These are phyloP conservation scores for Candidula unifasciata DNA, from an alignment of 2,888 invertebrate genomes.

Conservation along the genomic window DNA sequence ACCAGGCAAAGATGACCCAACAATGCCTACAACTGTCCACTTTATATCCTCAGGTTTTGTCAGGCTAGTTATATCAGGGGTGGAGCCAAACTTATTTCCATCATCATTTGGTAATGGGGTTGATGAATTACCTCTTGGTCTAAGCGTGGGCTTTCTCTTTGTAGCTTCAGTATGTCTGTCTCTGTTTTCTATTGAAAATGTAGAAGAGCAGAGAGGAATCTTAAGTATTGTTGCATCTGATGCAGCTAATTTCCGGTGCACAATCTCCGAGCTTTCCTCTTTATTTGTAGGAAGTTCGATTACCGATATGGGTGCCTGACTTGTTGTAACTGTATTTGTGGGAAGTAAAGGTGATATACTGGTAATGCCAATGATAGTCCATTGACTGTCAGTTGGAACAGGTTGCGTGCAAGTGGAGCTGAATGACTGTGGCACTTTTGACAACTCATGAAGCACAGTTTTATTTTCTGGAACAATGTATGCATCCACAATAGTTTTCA, in stretches of 20 bases:
- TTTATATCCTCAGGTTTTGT: conserved; percentile 30
- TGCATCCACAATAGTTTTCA: background rate
- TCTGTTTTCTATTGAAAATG: background rate
- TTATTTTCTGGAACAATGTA: background rate
- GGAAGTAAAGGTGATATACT: background rate
- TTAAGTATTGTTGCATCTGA: conserved; percentile 41
- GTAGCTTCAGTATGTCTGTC: background rate
- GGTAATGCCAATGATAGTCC: conserved; percentile 47
- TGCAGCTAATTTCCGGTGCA: background rate
- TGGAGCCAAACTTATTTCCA: background rate
- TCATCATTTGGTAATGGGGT: background rate
- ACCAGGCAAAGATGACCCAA: conserved; percentile 14
- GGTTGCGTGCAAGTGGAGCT: background rate
- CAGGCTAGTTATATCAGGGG: background rate
- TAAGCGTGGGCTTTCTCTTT: background rate
- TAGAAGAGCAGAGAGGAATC: conserved; percentile 27
- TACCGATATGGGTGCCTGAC: background rate
- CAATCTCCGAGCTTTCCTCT: background rate
- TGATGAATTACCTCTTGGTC: background rate
- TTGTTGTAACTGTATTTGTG: background rate
- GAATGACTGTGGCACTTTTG: background rate
- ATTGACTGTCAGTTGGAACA: conserved; percentile 20
- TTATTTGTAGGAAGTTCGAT: background rate
- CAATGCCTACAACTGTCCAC: conserved; percentile 41
- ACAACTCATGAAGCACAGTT: background rate